A percentile compares a stretch with the other conserved stretches of the same genome.
phyloP scores from a whole-genome alignment of 2,888 invertebrate species.

The Yponomeuta cagnagella region DNA sequence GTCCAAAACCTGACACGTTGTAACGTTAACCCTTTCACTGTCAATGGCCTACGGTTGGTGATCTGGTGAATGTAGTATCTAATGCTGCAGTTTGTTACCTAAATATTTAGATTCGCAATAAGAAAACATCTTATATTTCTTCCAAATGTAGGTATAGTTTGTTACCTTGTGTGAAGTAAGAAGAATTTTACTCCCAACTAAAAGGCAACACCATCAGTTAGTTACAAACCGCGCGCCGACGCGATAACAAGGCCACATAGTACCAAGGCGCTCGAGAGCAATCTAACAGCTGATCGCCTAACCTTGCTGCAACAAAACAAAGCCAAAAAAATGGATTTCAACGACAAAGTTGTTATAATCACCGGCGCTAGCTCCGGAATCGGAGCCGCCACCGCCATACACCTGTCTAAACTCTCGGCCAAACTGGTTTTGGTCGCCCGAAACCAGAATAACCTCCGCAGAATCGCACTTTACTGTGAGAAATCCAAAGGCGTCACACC shows the following conservation, averaged over 20 bases:
- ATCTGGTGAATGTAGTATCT: too few relatives aligned
- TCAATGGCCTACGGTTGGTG: too few relatives aligned
- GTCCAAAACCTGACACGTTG: too few relatives aligned
- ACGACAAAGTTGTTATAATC: conserved; percentile 77
- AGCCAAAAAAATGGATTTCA: conserved; percentile 69
- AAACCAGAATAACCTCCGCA: conserved; percentile 50
- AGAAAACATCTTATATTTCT: too few relatives aligned
- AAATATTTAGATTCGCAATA: too few relatives aligned
- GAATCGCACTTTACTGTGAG: conserved; percentile 66
- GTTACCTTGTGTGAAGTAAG: not conserved
- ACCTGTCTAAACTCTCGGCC: conserved; percentile 80
- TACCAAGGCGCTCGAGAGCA: not conserved
- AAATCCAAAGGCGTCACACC: conserved; percentile 74
- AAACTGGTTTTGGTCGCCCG: conserved; percentile 78
- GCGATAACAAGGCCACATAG: not conserved
- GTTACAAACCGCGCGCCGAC: conserved; percentile 6
- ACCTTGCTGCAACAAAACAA: conserved; percentile 10
- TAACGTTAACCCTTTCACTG: too few relatives aligned
- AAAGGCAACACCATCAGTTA: not conserved
- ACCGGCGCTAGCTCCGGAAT: conserved; percentile 86
- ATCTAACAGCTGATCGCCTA: conserved; percentile 2
- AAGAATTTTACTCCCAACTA: not conserved
- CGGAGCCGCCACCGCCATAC: conserved; percentile 81
- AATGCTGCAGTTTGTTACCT: too few relatives aligned
- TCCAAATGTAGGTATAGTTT: too few relatives aligned